Evolutionary conservation across 2,113 vertebrate species (phyloP).

Genomic region (Bubalus kerabau): DNA sequence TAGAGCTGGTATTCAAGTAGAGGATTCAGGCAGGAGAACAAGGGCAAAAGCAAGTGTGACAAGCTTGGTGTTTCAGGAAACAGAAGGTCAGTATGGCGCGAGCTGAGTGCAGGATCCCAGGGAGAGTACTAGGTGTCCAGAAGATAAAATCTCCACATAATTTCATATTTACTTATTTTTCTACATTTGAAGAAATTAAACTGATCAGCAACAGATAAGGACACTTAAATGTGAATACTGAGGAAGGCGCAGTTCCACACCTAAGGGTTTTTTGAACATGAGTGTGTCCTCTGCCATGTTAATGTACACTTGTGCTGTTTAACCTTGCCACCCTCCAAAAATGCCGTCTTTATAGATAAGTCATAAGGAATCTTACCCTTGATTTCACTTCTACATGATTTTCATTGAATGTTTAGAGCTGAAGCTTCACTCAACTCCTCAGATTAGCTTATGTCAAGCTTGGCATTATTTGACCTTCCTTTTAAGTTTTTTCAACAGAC

Average conservation of each 20-base stretch:
- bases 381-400: neutral
- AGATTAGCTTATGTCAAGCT: neutral
- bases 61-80: neutral
- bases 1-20: neutral
- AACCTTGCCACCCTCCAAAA: neutral
- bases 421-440: neutral
- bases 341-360: neutral
- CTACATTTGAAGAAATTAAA: neutral
- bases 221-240: neutral
- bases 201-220: neutral
- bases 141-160: fast-evolving
- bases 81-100: fast-evolving
- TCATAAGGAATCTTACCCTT: neutral
- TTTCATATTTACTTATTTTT: neutral
- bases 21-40: neutral
- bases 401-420: neutral
- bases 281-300: neutral
- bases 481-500: neutral
- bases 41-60: neutral
- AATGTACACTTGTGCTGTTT: neutral
- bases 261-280: neutral
- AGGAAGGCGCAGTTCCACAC: neutral
- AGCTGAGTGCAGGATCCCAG: neutral
- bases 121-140: too few species aligned
- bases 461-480: neutral